These are phyloP conservation scores for Zosterops lateralis DNA, from an alignment of 2,113 vertebrate genomes.

Conservation along the genomic window DNA sequence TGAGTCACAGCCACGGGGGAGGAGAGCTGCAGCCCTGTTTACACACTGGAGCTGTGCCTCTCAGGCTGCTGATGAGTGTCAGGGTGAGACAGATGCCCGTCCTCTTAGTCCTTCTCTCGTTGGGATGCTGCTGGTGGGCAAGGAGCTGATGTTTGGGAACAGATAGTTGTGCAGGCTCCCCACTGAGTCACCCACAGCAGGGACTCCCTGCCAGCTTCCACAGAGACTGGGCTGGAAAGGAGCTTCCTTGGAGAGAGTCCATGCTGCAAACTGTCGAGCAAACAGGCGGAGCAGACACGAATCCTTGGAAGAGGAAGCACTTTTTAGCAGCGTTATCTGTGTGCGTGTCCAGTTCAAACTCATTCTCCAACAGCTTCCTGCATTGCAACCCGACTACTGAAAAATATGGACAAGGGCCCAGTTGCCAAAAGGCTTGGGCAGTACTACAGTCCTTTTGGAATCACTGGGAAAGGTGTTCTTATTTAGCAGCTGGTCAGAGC, in stretches of 20 bases:
- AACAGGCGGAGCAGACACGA: not conserved
- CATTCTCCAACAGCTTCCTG: not conserved
- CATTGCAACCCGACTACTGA: not conserved
- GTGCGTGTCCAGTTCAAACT: not conserved
- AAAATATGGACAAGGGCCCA: not conserved
- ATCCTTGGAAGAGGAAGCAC: not conserved
- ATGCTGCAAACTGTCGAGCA: not conserved
- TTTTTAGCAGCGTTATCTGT: not conserved
- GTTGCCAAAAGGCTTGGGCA: not conserved
- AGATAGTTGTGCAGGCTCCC: rapidly evolving
- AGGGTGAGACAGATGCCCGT: not conserved
- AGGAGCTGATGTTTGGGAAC: not conserved
- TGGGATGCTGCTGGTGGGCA: not conserved
- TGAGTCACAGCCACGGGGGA: not conserved
- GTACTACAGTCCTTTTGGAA: not conserved
- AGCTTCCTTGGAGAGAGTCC: not conserved
- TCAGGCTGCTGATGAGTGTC: not conserved
- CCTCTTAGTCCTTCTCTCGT: not conserved
- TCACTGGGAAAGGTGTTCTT: not conserved
- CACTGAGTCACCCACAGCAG: not conserved
- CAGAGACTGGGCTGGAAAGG: not conserved
- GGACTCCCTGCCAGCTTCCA: not conserved
- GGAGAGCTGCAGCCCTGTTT: not conserved
- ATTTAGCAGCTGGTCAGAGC: not conserved
- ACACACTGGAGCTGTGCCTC: not conserved